Base-by-base conservation (phyloP, 1,140 invertebrate species). In the Hycleus phaleratus region DNA sequence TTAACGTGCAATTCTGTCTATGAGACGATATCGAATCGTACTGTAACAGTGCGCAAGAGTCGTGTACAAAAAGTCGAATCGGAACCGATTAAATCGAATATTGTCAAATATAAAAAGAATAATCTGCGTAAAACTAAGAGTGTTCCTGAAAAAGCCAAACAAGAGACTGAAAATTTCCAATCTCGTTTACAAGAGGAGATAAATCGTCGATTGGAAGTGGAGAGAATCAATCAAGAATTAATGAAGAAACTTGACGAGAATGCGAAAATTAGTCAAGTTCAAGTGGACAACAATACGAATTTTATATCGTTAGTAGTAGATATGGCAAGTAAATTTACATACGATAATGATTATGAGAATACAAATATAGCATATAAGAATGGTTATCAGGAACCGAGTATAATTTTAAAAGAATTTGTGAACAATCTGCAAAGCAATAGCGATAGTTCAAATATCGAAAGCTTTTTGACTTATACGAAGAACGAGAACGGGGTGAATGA, bases 31-130 rank as follows among this genome's bases (percentile, higher is more conserved):
- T 59, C 57, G n/a, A 38, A 11, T 12, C 48, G 26, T 12, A 62
- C 49, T n/a, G 45, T 50, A 4, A 53, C 50, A 2, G 7, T 32
- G 7, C 32, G 32, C 12, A 54, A 56, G 12, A 51, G 24, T 4
- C 46, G 45, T 9, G 32, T 66, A 6, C 62, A 68, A 18, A 71
- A 72, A 60, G 62, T 63, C 3, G 65, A 61, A 51, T 71, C 70
- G 2, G 66, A 64, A 39, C 64, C 63, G 26, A 49, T 61, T 25
- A 60, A 56, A 49, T 26, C 51, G 4, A 61, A 43, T 18, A 50
- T 44, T 32, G 11, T 50, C 61, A 7, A 39, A 69, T 12, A 56
- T 65, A 50, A 62, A 66, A 51, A 61, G 65, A 1, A 71, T 58
- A 61, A 71, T 68, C 2, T 56, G 61, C 2, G 58, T 61, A 42